Base-by-base conservation (phyloP, 2,888 invertebrate genomes). In the Seira sanloemensis region DNA sequence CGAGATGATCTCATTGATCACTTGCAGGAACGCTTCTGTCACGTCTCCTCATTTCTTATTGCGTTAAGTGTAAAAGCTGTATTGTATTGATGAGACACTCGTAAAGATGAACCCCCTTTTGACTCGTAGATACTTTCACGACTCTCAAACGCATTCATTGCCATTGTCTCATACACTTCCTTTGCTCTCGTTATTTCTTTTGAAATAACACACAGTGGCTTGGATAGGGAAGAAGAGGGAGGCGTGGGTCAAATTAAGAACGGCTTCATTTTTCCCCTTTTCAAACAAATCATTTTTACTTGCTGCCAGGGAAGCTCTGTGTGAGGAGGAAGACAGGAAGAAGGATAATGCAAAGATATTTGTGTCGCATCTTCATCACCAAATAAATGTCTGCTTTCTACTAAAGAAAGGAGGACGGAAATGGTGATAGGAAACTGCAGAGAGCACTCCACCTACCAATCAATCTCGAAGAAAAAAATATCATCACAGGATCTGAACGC, bases 1-100 rank as follows among this genome's bases (percentile, higher is more conserved):
- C 27, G 78, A 78, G 84, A 78, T 84, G 78, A 84, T 84, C 78
- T 78, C 84, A 84, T 84, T 84, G 84, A 84, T 84, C 84, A 84
- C 84, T 78, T 84, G 4, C 12, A 67, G 69, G 84, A 84, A 74
- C 77, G 72, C 72, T 71, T 27, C 72, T 72, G 82, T 82, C 82
- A 82, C 82, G 82, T 82, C 71, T 71, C 66, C 65, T 72, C 54
- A 77, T 82, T 77, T 67, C 77, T 21, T 67, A 77, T 82, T 77
- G 71, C 76, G 26, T 65, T 7, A 23, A 66, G 18, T 19, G 23
- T 7, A 23, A 66, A 23, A 66, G 66, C 66, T 66, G 37, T 37
- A n/a, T n/a, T n/a, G n/a, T n/a, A 37, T 37, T 37, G 37, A 37
- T 12, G 37, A 37, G 37, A 37, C 37, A 37, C 37, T 37, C 12